Evolutionary conservation across 2,888 invertebrate species (phyloP).

Genomic region (Phania funesta): DNA sequence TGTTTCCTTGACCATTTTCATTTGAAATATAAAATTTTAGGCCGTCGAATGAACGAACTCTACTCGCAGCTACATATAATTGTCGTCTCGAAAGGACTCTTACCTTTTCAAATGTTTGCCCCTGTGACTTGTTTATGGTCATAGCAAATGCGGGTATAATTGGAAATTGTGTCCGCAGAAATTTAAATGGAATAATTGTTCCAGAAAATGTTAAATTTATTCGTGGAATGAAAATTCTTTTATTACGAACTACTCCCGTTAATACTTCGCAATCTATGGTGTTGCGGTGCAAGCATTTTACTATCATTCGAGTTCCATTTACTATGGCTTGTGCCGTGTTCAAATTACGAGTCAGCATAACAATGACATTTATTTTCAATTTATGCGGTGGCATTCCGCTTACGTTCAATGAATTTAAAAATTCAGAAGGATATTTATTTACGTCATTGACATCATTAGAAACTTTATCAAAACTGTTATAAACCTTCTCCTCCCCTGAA

Average conservation of each 20-base stretch:
- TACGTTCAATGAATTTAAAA: conserved; percentile 49
- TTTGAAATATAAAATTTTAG: neutral
- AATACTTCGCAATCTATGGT: conserved; percentile 52
- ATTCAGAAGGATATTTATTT: conserved; percentile 33
- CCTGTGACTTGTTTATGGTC: conserved; percentile 45
- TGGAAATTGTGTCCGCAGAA: conserved; percentile 43
- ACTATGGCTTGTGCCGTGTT: conserved; percentile 34
- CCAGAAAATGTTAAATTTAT: conserved; percentile 47
- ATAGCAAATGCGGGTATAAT: conserved; percentile 52
- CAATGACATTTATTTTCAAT: conserved; percentile 47
- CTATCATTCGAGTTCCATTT: conserved; percentile 44
- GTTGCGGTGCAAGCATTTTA: conserved; percentile 43
- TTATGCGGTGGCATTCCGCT: conserved; percentile 48
- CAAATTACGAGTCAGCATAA: conserved; percentile 40
- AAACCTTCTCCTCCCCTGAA: conserved; percentile 15
- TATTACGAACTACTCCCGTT: conserved; percentile 4
- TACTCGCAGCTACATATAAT: conserved; percentile 10
- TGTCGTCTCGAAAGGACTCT: neutral
- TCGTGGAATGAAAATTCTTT: conserved; percentile 41
- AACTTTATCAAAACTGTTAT: conserved; percentile 21
- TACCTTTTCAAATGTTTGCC: conserved; percentile 23
- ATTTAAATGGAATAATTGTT: conserved; percentile 36
- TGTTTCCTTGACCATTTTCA: no score
- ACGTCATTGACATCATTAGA: conserved; percentile 1
- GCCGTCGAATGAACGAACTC: neutral